Evolutionary conservation across 2,888 invertebrate genomes (phyloP).

Genomic region (Lathronympha strigana): DNA sequence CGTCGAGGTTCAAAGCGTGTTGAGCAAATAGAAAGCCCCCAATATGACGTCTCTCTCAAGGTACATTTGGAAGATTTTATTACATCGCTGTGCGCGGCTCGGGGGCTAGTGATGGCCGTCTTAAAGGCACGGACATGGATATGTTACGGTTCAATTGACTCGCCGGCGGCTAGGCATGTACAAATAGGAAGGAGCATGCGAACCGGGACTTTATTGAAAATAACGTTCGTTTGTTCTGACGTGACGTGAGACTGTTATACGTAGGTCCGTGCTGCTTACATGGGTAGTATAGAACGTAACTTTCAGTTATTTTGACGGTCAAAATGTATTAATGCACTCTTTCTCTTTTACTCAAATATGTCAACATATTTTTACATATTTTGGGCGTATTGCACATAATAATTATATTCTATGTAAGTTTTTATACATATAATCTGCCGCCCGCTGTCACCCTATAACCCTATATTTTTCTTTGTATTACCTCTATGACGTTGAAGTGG

Average conservation of each 20-base stretch:
- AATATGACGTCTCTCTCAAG: conserved; percentile 41
- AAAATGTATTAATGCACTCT: neutral
- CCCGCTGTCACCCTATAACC: no score
- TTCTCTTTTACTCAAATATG: no score
- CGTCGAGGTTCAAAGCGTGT: conserved; percentile 40
- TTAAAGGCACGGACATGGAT: conserved; percentile 47
- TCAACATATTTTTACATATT: no score
- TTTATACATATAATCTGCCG: no score
- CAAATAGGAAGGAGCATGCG: conserved; percentile 25
- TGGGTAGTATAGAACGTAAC: neutral
- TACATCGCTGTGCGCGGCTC: conserved; percentile 49
- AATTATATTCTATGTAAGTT: no score
- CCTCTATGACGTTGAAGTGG: no score
- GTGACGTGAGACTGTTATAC: conserved; percentile 16
- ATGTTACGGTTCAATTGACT: conserved; percentile 46
- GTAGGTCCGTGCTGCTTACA: neutral
- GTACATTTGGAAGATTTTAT: conserved; percentile 48
- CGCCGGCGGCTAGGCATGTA: conserved; percentile 36
- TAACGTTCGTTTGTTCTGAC: conserved; percentile 36
- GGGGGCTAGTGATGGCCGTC: conserved; percentile 38
- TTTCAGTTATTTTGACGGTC: neutral
- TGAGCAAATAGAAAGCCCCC: conserved; percentile 48
- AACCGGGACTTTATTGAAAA: conserved; percentile 37
- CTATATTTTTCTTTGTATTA: no score
- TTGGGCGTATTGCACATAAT: no score